A percentile compares a stretch with the other conserved stretches of the same genome.
These are phyloP conservation scores for Scaptomyza graminum DNA, from an alignment of 1,140 invertebrate species.

Conservation along the genomic window DNA sequence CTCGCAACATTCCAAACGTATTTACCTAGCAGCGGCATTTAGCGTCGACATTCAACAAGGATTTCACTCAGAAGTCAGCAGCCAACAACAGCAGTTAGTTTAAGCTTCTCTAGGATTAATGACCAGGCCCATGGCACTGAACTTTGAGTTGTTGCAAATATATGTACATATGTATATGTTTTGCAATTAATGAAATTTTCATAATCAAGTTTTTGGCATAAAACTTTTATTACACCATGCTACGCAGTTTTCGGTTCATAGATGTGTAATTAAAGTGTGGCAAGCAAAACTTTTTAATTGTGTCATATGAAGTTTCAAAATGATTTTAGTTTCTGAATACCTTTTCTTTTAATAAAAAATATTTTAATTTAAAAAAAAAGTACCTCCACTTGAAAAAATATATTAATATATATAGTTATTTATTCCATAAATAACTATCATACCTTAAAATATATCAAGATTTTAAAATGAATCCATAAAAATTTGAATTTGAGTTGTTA, in stretches of 20 bases:
- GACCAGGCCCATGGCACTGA: conserved; percentile 10
- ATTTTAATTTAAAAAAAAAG: background rate
- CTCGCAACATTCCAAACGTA: conserved; percentile 53
- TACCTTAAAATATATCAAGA: no score
- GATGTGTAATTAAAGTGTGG: background rate
- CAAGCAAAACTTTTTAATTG: background rate
- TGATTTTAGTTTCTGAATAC: background rate
- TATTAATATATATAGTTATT: no score
- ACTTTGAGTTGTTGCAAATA: conserved; percentile 7
- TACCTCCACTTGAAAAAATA: no score
- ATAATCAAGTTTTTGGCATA: conserved; percentile 32
- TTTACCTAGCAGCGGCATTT: conserved; percentile 75
- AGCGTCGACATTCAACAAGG: conserved; percentile 54
- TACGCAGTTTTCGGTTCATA: background rate
- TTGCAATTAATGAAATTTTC: conserved; percentile 42
- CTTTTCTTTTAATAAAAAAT: background rate
- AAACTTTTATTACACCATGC: conserved; percentile 20
- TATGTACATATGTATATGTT: background rate
- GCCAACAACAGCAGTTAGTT: background rate
- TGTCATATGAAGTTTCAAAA: background rate
- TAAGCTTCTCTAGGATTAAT: conserved; percentile 48
- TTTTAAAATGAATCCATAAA: no score
- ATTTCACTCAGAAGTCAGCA: conserved; percentile 20
- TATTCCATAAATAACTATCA: no score
- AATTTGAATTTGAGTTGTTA: no score